Percentiles rank a stretch among this genome's conserved stretches.
These are phyloP conservation scores for Lepidothrix coronata DNA, from an alignment of 2,113 vertebrate genomes.

Conservation along the genomic window DNA sequence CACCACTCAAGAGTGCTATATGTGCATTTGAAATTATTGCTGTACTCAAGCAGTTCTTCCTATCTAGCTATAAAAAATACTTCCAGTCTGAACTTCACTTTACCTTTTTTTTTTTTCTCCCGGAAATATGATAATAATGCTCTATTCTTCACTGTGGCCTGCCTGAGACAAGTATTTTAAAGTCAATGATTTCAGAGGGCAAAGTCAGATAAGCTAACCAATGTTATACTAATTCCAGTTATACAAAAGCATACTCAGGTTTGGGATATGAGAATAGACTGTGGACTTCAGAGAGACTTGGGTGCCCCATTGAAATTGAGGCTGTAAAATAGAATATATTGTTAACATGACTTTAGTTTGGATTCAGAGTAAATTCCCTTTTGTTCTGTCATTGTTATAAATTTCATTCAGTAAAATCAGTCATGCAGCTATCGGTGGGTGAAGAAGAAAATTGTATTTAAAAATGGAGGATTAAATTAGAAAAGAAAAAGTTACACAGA, in stretches of 20 bases:
- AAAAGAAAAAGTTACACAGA: neutral
- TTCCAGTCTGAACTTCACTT: neutral
- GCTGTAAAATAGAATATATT: conserved; percentile 4
- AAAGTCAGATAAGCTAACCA: neutral
- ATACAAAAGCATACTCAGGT: neutral
- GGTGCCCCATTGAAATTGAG: neutral
- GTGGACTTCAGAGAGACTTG: neutral
- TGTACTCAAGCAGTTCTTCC: neutral
- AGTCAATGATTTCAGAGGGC: neutral
- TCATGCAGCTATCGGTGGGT: neutral
- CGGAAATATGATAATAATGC: neutral
- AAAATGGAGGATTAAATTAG: conserved; percentile 33
- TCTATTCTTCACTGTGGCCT: neutral
- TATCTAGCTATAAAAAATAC: neutral
- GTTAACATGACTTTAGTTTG: conserved; percentile 3
- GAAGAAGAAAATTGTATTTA: conserved; percentile 30
- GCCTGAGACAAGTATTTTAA: neutral
- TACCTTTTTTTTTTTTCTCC: neutral
- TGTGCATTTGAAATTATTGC: neutral
- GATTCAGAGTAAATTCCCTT: conserved; percentile 22
- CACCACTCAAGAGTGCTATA: neutral
- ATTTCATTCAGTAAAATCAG: conserved; percentile 46
- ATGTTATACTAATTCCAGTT: neutral
- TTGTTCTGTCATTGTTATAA: conserved; percentile 25
- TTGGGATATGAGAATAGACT: neutral